These are phyloP conservation scores for Chrysochloris asiatica DNA, from an alignment of 2,113 vertebrate species.

Conservation along the genomic window DNA sequence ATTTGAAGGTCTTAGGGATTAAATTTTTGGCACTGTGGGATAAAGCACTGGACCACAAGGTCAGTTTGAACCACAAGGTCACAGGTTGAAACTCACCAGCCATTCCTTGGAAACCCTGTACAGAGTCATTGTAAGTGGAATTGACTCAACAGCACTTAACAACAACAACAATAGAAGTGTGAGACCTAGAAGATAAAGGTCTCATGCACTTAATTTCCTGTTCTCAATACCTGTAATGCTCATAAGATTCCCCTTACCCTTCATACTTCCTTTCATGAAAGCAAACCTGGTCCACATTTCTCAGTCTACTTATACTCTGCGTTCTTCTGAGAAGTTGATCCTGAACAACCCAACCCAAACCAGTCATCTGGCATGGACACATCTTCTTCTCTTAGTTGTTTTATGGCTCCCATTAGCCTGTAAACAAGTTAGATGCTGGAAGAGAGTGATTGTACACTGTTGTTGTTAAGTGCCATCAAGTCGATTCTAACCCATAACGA, in stretches of 20 bases:
- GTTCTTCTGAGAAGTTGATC: background rate
- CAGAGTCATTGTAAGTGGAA: too few relatives aligned
- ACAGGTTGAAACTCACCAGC: too few relatives aligned
- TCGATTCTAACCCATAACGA: background rate
- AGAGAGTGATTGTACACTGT: background rate
- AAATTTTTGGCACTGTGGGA: too few relatives aligned
- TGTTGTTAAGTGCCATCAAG: too few relatives aligned
- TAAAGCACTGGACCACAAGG: too few relatives aligned
- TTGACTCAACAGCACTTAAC: too few relatives aligned
- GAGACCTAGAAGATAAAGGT: background rate
- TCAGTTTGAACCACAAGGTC: too few relatives aligned
- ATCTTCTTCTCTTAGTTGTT: constrained; percentile 7
- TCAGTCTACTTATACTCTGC: background rate
- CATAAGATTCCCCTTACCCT: background rate
- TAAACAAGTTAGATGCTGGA: background rate
- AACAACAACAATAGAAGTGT: background rate
- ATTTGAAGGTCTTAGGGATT: too few relatives aligned
- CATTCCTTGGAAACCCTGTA: too few relatives aligned
- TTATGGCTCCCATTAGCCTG: background rate
- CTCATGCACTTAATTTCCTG: background rate
- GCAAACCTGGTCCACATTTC: background rate
- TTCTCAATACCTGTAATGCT: background rate
- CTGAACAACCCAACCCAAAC: background rate
- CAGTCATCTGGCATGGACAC: background rate
- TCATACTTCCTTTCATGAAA: background rate